Evolutionary conservation across 2,113 vertebrate species (phyloP).

Genomic region (Larimichthys polyactis): DNA sequence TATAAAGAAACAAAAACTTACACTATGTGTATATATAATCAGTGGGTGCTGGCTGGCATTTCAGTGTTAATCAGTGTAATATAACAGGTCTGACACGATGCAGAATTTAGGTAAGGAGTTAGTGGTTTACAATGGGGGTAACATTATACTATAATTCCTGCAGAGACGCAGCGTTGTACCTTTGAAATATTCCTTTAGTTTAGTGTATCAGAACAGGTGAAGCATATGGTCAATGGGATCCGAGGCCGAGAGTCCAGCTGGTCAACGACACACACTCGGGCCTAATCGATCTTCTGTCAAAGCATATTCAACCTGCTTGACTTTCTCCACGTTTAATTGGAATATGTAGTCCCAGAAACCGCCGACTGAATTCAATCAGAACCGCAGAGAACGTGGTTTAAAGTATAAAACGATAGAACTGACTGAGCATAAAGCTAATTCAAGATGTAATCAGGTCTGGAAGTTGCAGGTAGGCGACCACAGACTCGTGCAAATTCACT

Average conservation of each 20-base stretch:
- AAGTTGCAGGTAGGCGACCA: background rate
- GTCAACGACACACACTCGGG: background rate
- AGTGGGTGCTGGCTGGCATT: background rate
- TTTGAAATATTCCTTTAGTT: background rate
- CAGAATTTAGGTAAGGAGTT: background rate
- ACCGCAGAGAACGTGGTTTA: background rate
- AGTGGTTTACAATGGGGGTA: background rate
- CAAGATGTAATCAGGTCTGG: background rate
- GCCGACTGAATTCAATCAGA: slow-evolving; percentile 1
- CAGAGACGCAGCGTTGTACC: background rate
- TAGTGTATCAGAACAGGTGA: background rate
- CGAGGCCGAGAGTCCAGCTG: slow-evolving; percentile 8
- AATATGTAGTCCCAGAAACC: background rate
- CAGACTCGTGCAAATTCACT: background rate
- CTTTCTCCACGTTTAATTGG: background rate
- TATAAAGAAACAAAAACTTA: background rate
- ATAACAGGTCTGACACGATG: background rate
- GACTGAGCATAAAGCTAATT: background rate
- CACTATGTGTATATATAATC: background rate
- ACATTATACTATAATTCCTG: background rate
- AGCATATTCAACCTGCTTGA: background rate
- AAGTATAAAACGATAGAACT: background rate
- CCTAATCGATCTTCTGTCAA: background rate
- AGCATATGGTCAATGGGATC: background rate
- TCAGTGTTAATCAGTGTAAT: background rate